Percentiles rank a stretch among this genome's conserved stretches.
These are phyloP conservation scores for Chunga burmeisteri DNA, from an alignment of 2,113 vertebrate species.

Conservation along the genomic window DNA sequence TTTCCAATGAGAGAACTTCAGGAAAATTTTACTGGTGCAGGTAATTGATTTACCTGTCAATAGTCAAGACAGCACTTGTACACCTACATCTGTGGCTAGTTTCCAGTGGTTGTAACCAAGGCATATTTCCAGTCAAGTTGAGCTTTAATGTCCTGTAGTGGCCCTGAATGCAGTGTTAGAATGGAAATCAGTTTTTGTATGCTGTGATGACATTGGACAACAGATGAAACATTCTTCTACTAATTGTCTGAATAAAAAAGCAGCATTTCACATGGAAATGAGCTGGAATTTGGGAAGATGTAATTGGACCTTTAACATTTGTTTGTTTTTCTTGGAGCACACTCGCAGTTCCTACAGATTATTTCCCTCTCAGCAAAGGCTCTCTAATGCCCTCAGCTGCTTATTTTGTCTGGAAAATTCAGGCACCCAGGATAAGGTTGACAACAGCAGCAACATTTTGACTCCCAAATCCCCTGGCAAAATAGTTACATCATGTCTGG, in stretches of 20 bases:
- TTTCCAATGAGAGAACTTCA: not conserved
- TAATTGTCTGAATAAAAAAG: constrained; percentile 24
- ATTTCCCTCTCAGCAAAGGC: constrained; percentile 8
- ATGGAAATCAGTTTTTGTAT: not conserved
- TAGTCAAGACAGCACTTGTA: not conserved
- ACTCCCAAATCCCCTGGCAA: constrained; percentile 57
- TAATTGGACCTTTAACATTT: not conserved
- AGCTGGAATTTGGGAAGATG: not conserved
- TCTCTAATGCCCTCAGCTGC: constrained; percentile 35
- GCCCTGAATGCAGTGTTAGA: not conserved
- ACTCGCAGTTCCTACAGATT: constrained; percentile 1
- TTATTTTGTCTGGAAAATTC: constrained; percentile 62
- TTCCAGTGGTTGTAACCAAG: not conserved
- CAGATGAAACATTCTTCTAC: constrained; percentile 10
- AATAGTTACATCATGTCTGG: constrained; percentile 60
- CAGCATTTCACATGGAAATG: constrained; percentile 16
- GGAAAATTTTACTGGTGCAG: not conserved
- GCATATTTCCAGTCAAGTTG: not conserved
- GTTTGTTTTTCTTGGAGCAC: constrained; percentile 52
- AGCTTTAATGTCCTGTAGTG: not conserved
- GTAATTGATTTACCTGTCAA: not conserved
- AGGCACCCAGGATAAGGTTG: constrained; percentile 50
- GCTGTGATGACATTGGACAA: not conserved
- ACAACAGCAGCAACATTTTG: constrained; percentile 41
- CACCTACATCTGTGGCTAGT: not conserved